A percentile compares a stretch with the other conserved stretches of the same genome.
phyloP scores from a whole-genome alignment of 2,113 vertebrate species.

The Aspiorhynchus laticeps region DNA sequence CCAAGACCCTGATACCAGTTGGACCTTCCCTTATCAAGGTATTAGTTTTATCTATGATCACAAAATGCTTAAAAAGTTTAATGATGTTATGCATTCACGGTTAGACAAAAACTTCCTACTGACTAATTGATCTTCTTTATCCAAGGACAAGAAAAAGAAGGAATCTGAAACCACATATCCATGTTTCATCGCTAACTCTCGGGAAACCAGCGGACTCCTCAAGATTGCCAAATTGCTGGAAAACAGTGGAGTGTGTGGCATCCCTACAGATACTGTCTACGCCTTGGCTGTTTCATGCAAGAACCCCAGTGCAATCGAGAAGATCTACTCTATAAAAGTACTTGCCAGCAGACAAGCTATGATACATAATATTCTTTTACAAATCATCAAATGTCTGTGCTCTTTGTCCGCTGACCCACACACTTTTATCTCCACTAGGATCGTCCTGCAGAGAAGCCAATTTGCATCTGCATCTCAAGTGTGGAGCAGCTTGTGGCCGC shows the following conservation, averaged over 20 bases:
- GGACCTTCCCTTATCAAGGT: slow-evolving; percentile 81
- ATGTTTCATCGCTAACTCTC: slow-evolving; percentile 76
- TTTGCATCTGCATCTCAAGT: slow-evolving; percentile 88
- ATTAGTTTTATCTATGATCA: slow-evolving; percentile 35
- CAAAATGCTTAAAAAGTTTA: neutral
- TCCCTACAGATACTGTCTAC: slow-evolving; percentile 89
- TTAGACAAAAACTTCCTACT: neutral
- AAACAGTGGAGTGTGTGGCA: slow-evolving; percentile 79
- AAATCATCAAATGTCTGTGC: too few relatives aligned
- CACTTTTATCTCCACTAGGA: slow-evolving; percentile 71
- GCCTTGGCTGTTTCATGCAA: slow-evolving; percentile 88
- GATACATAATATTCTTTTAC: neutral
- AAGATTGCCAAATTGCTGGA: slow-evolving; percentile 79
- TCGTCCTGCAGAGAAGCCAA: slow-evolving; percentile 87
- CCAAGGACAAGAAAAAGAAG: slow-evolving; percentile 61
- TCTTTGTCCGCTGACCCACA: neutral
- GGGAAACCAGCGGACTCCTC: slow-evolving; percentile 79
- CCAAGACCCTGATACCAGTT: slow-evolving; percentile 75
- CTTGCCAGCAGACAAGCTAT: neutral
- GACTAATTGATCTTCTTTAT: neutral
- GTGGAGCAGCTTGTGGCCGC: slow-evolving; percentile 82
- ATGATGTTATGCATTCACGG: neutral
- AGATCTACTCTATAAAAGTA: slow-evolving; percentile 90
- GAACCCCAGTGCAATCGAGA: slow-evolving; percentile 84
- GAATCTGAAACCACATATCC: slow-evolving; percentile 54